Conservation (phyloP, 2,113 vertebrate genomes). For the Thymallus thymallus region DNA sequence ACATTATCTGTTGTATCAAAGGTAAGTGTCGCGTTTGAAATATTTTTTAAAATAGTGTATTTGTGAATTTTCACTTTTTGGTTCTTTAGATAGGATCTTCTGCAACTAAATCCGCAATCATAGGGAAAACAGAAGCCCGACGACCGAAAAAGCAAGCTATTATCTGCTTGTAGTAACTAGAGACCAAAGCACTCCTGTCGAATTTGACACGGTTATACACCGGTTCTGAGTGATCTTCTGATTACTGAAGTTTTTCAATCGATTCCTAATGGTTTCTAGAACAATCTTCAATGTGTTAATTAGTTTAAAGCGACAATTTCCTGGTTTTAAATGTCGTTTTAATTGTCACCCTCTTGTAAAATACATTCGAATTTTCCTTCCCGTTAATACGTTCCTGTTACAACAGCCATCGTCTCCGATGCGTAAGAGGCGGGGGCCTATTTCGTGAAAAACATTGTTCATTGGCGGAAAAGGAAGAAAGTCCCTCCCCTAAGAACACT, state of each 20-base stretch:
- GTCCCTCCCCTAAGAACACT: no score
- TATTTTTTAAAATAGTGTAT: conserved; percentile 10
- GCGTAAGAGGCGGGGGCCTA: conserved; percentile 51
- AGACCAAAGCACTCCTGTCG: conserved; percentile 51
- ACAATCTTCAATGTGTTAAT: conserved; percentile 36
- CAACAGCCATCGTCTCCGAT: conserved; percentile 60
- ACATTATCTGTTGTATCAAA: conserved; percentile 14
- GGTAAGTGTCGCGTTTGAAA: conserved; percentile 49
- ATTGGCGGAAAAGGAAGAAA: conserved; percentile 32
- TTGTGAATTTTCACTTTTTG: conserved; percentile 38
- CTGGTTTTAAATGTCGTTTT: conserved; percentile 49
- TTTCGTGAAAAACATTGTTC: background rate
- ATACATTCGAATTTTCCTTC: conserved; percentile 64
- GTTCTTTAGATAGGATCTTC: conserved; percentile 6
- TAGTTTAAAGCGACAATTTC: conserved; percentile 44
- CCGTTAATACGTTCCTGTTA: conserved; percentile 66
- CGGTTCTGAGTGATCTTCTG: conserved; percentile 64
- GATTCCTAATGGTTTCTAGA: conserved; percentile 53
- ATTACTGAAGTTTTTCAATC: conserved; percentile 50
- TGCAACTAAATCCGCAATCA: background rate
- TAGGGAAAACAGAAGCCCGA: conserved; percentile 52
- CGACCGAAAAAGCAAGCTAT: conserved; percentile 44
- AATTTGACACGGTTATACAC: conserved; percentile 67
- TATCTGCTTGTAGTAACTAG: conserved; percentile 55
- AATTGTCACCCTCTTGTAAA: conserved; percentile 46